Evolutionary conservation across 2,113 vertebrate species (phyloP).

Genomic region (Cromileptes altivelis): DNA sequence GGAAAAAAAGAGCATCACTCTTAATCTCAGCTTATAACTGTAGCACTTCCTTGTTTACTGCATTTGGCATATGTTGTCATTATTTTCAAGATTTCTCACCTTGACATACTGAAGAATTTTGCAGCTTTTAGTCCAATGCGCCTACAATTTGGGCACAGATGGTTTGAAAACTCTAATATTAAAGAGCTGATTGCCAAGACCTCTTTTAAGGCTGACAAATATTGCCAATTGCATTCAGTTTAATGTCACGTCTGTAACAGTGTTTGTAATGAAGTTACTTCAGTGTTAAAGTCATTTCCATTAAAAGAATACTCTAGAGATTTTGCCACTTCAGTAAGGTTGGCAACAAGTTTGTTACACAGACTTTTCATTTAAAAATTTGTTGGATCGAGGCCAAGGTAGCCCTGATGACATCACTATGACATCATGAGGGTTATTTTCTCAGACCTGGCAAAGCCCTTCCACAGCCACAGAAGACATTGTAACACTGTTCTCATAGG

Average conservation of each 20-base stretch:
- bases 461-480: neutral
- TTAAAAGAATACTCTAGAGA: constrained; percentile 3
- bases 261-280: constrained; percentile 9
- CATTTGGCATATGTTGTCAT: constrained; percentile 23
- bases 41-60: neutral
- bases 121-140: constrained; percentile 15
- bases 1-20: neutral
- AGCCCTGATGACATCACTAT: neutral
- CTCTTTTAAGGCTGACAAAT: constrained; percentile 3
- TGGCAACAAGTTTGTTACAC: neutral
- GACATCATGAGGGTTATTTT: neutral
- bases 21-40: neutral
- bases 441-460: neutral
- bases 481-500: neutral
- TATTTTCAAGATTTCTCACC: constrained; percentile 34
- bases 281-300: neutral
- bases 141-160: constrained; percentile 44
- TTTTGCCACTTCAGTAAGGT: neutral
- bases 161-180: constrained; percentile 40
- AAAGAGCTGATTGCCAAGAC: constrained; percentile 27
- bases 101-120: constrained; percentile 36
- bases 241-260: constrained; percentile 14
- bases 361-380: neutral
- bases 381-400: neutral
- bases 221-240: constrained; percentile 8